These are phyloP conservation scores for Athripsodes cinereus DNA, from an alignment of 2,888 invertebrate species.

Conservation along the genomic window DNA sequence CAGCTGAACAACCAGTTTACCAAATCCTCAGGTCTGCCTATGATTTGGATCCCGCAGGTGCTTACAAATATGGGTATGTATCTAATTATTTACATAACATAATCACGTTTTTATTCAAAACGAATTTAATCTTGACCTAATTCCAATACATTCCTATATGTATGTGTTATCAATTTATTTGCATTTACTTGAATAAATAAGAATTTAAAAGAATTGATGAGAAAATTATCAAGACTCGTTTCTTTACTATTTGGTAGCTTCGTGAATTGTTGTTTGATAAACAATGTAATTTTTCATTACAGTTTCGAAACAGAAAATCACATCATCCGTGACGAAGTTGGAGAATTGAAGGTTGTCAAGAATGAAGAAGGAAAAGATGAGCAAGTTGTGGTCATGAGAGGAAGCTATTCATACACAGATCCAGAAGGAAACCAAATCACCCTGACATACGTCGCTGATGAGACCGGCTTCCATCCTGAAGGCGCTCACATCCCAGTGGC, in stretches of 20 bases:
- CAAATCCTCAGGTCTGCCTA: slow-evolving; percentile 24
- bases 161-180: too few relatives aligned
- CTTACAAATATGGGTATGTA: slow-evolving; percentile 25
- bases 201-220: too few relatives aligned
- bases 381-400: slow-evolving; percentile 20
- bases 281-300: too few relatives aligned
- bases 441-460: slow-evolving; percentile 22
- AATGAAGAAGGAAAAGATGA: slow-evolving; percentile 26
- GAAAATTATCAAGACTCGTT: too few relatives aligned
- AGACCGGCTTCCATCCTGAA: slow-evolving; percentile 25
- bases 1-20: slow-evolving; percentile 26
- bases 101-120: too few relatives aligned
- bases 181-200: too few relatives aligned
- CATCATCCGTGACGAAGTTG: slow-evolving; percentile 23
- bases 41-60: slow-evolving; percentile 23
- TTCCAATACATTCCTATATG: too few relatives aligned
- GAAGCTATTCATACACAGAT: slow-evolving; percentile 22
- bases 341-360: slow-evolving; percentile 20
- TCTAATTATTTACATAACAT: too few relatives aligned
- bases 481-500: slow-evolving; percentile 23
- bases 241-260: too few relatives aligned
- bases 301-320: slow-evolving; percentile 25
- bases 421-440: slow-evolving; percentile 18
- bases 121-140: too few relatives aligned
- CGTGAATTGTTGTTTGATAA: too few relatives aligned